Evolutionary conservation across 2,888 invertebrate species (phyloP), one percentile per base, ranked within the genome.

Genomic region (Dyspetes luteomarginatus): DNA sequence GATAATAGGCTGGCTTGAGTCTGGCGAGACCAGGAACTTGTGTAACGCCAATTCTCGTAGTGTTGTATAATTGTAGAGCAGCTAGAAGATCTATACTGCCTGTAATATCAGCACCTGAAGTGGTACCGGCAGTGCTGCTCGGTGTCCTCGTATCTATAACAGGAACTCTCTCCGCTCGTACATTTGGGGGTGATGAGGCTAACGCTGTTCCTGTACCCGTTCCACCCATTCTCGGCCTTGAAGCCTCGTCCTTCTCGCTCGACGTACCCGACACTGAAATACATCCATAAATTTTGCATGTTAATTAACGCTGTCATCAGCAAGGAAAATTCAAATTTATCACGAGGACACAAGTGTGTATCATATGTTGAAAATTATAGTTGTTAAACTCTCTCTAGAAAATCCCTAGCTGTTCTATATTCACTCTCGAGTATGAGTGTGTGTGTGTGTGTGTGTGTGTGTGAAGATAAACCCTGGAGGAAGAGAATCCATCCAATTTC

Each of bases 1-100:
- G 93, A 88, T 94, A 94, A 92, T 95, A 96, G 87, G 96, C 96
- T 90, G 95, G 95, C 89, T 94, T 94, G 91, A 95, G 94, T 90
- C 95, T 94, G 92, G 95, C 95, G 92, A 95, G 94, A 88, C 95
- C 95, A 90, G 94, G 93, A 84, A 93, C 93, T 90, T 94, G 93
- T 87, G 94, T 94, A 89, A 96, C 95, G 89, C 96, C 96, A 91
- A 93, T 94, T 90, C 94, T 95, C 90, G 95, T 94, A 91, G 94
- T 95, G 93, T 96, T 96, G 93, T 95, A 95, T 92, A 96, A 93
- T 93, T 96, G 95, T 93, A 96, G 93, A 91, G 95, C 95, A 93
- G 95, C 95, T 93, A 97, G 94, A 92, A 97, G 94, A 93, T 97
- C 96, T 93, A 97, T 95, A 89, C 94, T 87, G 90, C 93, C 92